Base-by-base conservation (phyloP, 1,140 invertebrate genomes). In the Carcinoscorpius rotundicauda region DNA sequence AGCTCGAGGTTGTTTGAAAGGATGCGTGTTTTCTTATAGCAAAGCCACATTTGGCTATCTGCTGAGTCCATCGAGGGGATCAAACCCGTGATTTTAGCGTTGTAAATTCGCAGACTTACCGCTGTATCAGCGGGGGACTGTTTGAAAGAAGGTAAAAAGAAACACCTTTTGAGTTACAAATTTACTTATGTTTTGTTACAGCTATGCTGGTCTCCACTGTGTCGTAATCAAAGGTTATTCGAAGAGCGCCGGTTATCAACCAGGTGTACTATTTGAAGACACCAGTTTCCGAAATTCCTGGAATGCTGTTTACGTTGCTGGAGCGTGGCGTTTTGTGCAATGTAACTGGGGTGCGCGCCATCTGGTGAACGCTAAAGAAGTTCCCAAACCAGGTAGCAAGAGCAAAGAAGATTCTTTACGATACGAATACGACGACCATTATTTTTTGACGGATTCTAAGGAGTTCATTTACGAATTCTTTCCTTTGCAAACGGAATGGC, bases 391-490 rank as follows among this genome's bases (percentile, higher is more conserved):
- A 0, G 89, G 89, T 49, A 84, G 84, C 61, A 60, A 66, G 53
- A 66, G 72, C 10, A 71, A 70, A 62, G 68, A 69, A 5, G 76
- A 81, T 64, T 80, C 78, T 69, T 76, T 81, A 4, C 90, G 92
- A 73, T 99, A 99, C 78, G 95, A 98, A 79, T 99, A 99, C 75
- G 97, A 99, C 75, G 97, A 99, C 75, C 97, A 99, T 77, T 99
- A 99, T 76, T 99, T 99, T 82, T 80, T 98, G 65, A 98, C 97
- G 3, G 95, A 98, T 80, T 93, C 96, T 0, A 87, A 95, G 64
- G 96, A 99, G 77, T 98, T 99, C 78, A 97, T 99, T 73, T 97
- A 98, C 79, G 97, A 99, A 80, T 99, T 98, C 80, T 98, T 93
- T 82, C 95, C 97, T 1, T 79, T 94, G 60, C 93, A 98, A 79